Evolutionary conservation across 2,797 vertebrate species (phyloP), one percentile per base, ranked within the genome.

Genomic region (Gephyroberyx darwinii): DNA sequence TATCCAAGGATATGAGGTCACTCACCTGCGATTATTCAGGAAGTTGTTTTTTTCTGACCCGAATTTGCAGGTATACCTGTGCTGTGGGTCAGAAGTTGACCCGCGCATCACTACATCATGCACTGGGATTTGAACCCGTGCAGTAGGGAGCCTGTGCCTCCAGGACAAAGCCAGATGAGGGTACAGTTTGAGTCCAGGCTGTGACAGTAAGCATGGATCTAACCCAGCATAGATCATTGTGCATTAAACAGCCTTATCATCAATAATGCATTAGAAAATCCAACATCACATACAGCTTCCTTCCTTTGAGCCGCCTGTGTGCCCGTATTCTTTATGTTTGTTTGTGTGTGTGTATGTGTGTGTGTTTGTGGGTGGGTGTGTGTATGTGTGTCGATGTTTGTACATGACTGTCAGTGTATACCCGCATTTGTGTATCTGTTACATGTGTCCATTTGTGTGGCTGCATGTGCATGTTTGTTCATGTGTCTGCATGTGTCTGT

Each of bases 211-310:
- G 26, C 41, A 75, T 48, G 59, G 31, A 80, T 82, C 65, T 20
- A 73, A 50, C 35, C 5, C 48, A 33, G 26, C 48, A n/a, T 37
- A 52, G 31, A 31, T 20, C 41, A 47, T 65, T 69, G 71, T 35
- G 62, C 64, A 62, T 74, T 70, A 62, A 62, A 74, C 73, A 58
- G 54, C 50, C n/a, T 60, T 30, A 39, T 79, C 63, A 74, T 79
- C 56, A 80, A 61, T 74, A 71, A 83, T 75, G 6, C 39, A 80
- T 70, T 55, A 30, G 5, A 70, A 41, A 17, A 55, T 66, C 17
- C 4, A 8, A 19, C 51, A 53, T 10, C 14, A 45, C 53, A 33
- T 60, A 66, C 30, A 31, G 45, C n/a, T 68, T 35, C 54, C n/a
- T 68, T 35, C 54, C 56, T 12, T 30, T 37, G 41, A 60, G 61